A percentile compares a stretch with the other conserved stretches of the same genome.
Evolutionary conservation across 2,888 invertebrate species (phyloP).

Genomic region (Lymantria dispar): DNA sequence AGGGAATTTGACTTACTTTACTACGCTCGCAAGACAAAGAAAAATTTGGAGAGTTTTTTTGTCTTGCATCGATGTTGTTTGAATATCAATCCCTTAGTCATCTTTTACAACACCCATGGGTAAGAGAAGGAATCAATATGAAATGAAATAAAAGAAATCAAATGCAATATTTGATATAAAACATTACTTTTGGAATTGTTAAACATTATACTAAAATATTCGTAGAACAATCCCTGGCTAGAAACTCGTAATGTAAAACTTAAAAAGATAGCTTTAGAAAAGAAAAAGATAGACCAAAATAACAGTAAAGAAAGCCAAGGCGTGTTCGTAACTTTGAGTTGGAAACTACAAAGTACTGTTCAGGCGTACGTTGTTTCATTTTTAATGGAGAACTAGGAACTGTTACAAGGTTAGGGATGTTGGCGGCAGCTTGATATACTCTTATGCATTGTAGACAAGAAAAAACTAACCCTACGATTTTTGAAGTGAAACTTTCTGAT

Average conservation of each 20-base stretch:
- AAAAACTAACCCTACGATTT: too few species aligned
- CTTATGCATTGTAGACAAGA: too few species aligned
- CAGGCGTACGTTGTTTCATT: constrained; percentile 1
- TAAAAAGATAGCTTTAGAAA: constrained; percentile 26
- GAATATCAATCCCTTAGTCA: too few species aligned
- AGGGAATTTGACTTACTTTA: too few species aligned
- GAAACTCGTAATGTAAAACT: constrained; percentile 21
- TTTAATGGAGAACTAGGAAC: not conserved
- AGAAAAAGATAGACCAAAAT: constrained; percentile 19
- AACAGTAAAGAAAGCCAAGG: constrained; percentile 21
- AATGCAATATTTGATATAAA: too few species aligned
- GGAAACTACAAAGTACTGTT: constrained; percentile 15
- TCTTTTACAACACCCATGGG: too few species aligned
- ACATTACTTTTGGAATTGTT: not conserved
- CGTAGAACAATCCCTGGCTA: constrained; percentile 13
- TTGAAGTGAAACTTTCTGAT: too few species aligned
- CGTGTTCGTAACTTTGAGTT: constrained; percentile 27
- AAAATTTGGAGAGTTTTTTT: too few species aligned
- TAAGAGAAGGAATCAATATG: too few species aligned
- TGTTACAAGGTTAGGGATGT: not conserved
- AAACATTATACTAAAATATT: constrained; percentile 22
- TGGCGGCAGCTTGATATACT: not conserved
- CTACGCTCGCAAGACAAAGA: too few species aligned
- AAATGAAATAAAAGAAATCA: too few species aligned
- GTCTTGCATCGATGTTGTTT: too few species aligned